Percentiles rank a stretch among this genome's conserved stretches.
phyloP scores from a whole-genome alignment of 1,140 invertebrate species.

The Ceratosolen fusciceps region DNA sequence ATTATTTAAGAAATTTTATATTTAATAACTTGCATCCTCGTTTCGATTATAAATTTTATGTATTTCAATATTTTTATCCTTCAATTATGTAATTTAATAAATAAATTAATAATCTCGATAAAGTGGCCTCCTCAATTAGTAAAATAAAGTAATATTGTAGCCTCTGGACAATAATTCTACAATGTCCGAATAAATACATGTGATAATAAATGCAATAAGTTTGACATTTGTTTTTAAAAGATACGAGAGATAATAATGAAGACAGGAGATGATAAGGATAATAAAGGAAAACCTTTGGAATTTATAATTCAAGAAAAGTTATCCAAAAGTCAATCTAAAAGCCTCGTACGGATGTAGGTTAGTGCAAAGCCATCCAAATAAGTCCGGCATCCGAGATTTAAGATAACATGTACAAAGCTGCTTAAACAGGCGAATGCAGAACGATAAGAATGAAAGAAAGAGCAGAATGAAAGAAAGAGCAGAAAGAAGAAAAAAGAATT shows the following conservation, averaged over 20 bases:
- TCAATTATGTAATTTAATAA: too few species aligned
- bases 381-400: constrained; percentile 5
- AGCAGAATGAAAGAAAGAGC: not conserved
- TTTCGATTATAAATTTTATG: too few species aligned
- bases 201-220: not conserved
- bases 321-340: not conserved
- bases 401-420: constrained; percentile 12
- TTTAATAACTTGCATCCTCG: too few species aligned
- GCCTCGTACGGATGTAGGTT: not conserved
- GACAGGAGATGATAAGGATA: too few species aligned
- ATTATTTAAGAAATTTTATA: too few species aligned
- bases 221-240: not conserved
- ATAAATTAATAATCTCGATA: too few species aligned
- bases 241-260: not conserved
- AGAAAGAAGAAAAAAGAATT: not conserved
- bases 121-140: too few species aligned
- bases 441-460: not conserved
- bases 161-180: too few species aligned
- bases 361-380: constrained; percentile 11
- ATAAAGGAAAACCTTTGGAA: not conserved
- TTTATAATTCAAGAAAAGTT: not conserved
- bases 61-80: too few species aligned
- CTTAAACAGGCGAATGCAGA: not conserved
- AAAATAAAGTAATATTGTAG: too few species aligned
- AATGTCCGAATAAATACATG: too few species aligned